These are phyloP conservation scores for Pardosa pseudoannulata DNA, from an alignment of 2,888 invertebrate genomes.

Conservation along the genomic window DNA sequence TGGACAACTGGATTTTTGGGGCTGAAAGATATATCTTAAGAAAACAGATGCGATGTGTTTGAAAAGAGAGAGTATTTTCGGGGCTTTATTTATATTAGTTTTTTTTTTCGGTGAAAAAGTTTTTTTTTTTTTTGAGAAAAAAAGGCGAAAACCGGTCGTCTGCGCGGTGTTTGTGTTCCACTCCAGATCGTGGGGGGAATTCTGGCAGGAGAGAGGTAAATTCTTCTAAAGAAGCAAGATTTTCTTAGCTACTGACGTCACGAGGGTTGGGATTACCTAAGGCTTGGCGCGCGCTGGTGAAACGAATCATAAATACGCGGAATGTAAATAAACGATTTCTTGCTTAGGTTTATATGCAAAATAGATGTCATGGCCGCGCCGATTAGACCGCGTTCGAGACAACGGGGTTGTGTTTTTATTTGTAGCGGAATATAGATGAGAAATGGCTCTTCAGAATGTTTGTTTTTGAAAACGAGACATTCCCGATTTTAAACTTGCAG, in stretches of 20 bases:
- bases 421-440: no score
- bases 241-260: neutral
- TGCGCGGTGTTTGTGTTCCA: neutral
- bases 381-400: no score
- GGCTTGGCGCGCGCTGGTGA: neutral
- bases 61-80: neutral
- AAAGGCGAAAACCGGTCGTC: neutral
- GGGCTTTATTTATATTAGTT: neutral
- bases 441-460: no score
- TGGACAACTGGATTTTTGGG: no score
- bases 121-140: no score
- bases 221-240: neutral
- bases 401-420: no score
- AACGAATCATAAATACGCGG: neutral
- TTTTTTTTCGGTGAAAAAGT: no score
- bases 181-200: neutral
- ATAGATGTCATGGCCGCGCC: no score
- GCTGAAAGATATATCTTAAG: neutral
- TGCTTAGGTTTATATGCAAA: neutral
- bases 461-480: no score
- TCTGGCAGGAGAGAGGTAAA: neutral
- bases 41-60: neutral
- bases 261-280: neutral
- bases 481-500: no score
- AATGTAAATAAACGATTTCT: neutral